Evolutionary conservation across 2,113 vertebrate genomes (phyloP), one percentile per base, ranked within the genome.

Genomic region (Reinhardtius hippoglossoides): DNA sequence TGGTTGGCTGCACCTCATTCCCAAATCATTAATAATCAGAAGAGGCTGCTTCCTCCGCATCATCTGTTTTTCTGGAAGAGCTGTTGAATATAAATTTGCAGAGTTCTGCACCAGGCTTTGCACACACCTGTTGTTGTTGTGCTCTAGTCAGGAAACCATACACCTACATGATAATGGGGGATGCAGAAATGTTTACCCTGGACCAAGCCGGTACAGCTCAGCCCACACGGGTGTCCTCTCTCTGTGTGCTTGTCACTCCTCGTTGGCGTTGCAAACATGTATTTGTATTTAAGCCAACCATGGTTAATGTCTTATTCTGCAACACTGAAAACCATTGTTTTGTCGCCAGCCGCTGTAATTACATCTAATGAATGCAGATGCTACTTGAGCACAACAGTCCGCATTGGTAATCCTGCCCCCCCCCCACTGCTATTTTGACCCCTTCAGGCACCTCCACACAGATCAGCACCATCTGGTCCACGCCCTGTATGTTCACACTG

Each of bases 401-500:
- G 74, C 63, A 68, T 73, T 71, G 69, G 60, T 89, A 77, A 88
- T 86, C 63, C 78, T 52, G n/a, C 48, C n/a, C 24, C 54, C n/a
- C 24, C 54, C 21, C 13, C 16, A 10, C 64, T 66, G 67, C 67
- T 76, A 54, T 76, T 84, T 42, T 80, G 83, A 87, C 88, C 78
- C 71, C 76, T 69, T 67, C 0, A 3, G 78, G 59, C 80, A 71
- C 76, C 44, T 66, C 62, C 40, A 52, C 62, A 63, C 48, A 71
- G 72, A 83, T 82, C 67, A 76, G 59, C 83, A 77, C 89, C 88
- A 90, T 79, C 84, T 91, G 87, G 58, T 74, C 84, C 82, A 84
- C 87, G 24, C 90, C 89, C 89, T 79, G 42, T 81, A 31, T 85
- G 82, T 82, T 92, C 87, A 91, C 88, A 88, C 76, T 35, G 66